Base-by-base conservation (phyloP, 2,888 invertebrate species). In the Nomada ruficornis region DNA sequence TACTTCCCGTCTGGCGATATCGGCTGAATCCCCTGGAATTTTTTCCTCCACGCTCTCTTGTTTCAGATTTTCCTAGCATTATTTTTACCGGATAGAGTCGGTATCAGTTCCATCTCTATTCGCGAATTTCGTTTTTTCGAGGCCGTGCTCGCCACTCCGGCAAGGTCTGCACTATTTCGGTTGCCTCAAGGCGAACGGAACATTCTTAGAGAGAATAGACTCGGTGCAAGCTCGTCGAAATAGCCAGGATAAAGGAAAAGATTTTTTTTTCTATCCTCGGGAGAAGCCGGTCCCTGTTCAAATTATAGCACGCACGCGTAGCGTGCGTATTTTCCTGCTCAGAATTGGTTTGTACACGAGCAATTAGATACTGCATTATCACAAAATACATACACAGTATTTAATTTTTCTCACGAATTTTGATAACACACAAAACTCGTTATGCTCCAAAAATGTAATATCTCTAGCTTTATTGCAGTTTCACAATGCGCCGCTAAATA, bases 161-260 rank as follows among this genome's bases (percentile, higher is more conserved):
- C 81, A 73, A 73, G 79, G 80, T 50, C 81, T 74, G 80, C 73
- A 79, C 81, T 81, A 79, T 81, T 81, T 80, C 72, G 80, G 78
- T 80, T 72, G 62, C 65, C 72, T 78, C 78, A 68, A 80, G 80
- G 80, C 67, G 55, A 80, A 36, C 70, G 54, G 26, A 77, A 80
- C 62, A 55, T 63, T 63, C 55, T 57, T 50, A 65, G 73, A 79
- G 72, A 80, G 78, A 80, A 78, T 78, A 78, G 78, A 71, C 47
- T 44, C 29, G 71, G 42, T 78, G 67, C 67, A 62, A 62, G 54
- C 60, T n/a, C 47, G 50, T 15, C n/a, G 29, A 15, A 67, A 67
- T 60, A 52, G n/a, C 15, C 47, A 7, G 47, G 42, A 71, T 47
- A 65, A 54, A 59, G 44, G 47, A 54, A 64, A 54, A 11, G 15